Conservation (phyloP, 2,888 invertebrate species). For the Phalangium opilio region DNA sequence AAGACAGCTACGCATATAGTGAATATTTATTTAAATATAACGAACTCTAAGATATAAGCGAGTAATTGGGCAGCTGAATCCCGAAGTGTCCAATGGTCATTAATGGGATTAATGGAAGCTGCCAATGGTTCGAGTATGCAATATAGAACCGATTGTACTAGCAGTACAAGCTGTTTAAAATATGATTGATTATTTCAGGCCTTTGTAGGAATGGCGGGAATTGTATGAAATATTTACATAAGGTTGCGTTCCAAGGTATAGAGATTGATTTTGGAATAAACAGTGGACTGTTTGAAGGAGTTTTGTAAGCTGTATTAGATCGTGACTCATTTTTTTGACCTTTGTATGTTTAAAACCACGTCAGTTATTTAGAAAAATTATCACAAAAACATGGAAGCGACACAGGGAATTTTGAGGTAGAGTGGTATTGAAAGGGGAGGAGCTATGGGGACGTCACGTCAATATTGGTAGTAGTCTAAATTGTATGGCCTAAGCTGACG, state of each 20-base stretch:
- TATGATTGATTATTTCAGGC: too few species aligned
- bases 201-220: too few species aligned
- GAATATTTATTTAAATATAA: background rate
- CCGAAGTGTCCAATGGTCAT: constrained; percentile 30
- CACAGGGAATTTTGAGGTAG: too few species aligned
- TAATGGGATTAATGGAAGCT: constrained; percentile 25
- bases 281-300: constrained; percentile 28
- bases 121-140: constrained; percentile 30
- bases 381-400: too few species aligned
- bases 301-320: constrained; percentile 28
- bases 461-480: too few species aligned
- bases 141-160: constrained; percentile 28
- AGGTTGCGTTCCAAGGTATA: constrained; percentile 28
- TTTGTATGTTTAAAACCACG: too few species aligned
- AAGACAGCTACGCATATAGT: background rate
- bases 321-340: constrained; percentile 30
- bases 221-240: constrained; percentile 26
- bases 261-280: constrained; percentile 25
- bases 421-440: too few species aligned
- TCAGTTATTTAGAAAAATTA: too few species aligned
- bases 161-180: constrained; percentile 23
- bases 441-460: too few species aligned
- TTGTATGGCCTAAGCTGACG: too few species aligned
- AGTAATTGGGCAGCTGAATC: constrained; percentile 31
- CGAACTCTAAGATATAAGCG: constrained; percentile 28